A percentile compares a stretch with the other conserved stretches of the same genome.
These are phyloP conservation scores for Leptura quadrifasciata DNA, from an alignment of 2,888 invertebrate species.

Conservation along the genomic window DNA sequence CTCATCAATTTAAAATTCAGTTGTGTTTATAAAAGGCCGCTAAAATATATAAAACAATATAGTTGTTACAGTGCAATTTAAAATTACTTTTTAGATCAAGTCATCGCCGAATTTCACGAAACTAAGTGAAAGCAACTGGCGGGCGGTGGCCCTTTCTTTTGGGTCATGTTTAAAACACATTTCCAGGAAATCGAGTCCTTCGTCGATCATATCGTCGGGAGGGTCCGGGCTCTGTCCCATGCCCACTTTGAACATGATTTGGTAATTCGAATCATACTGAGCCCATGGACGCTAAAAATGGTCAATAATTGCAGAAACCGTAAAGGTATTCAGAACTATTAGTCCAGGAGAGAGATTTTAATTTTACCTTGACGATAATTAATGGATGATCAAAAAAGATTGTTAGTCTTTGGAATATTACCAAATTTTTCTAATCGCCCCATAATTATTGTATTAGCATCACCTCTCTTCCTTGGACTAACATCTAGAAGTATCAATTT, in stretches of 20 bases:
- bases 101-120: slow-evolving; percentile 81
- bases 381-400: too few relatives aligned
- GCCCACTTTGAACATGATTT: slow-evolving; percentile 97
- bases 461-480: too few relatives aligned
- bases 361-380: too few relatives aligned
- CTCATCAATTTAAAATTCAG: background rate
- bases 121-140: slow-evolving; percentile 82
- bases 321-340: too few relatives aligned
- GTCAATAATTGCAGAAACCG: slow-evolving; percentile 16
- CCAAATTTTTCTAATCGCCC: too few relatives aligned
- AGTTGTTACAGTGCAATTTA: background rate
- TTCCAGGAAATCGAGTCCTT: slow-evolving; percentile 88
- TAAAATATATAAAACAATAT: background rate
- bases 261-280: slow-evolving; percentile 93
- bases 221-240: slow-evolving; percentile 90
- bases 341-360: too few relatives aligned
- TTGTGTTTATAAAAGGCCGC: background rate
- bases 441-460: too few relatives aligned
- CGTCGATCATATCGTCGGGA: slow-evolving; percentile 85
- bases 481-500: too few relatives aligned
- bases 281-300: slow-evolving; percentile 89
- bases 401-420: too few relatives aligned
- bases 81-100: slow-evolving; percentile 45
- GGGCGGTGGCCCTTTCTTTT: slow-evolving; percentile 82
- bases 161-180: slow-evolving; percentile 90